A percentile compares a stretch with the other conserved stretches of the same genome.
phyloP scores from a whole-genome alignment of 2,888 invertebrate genomes.

The Tenthredo mesomela region DNA sequence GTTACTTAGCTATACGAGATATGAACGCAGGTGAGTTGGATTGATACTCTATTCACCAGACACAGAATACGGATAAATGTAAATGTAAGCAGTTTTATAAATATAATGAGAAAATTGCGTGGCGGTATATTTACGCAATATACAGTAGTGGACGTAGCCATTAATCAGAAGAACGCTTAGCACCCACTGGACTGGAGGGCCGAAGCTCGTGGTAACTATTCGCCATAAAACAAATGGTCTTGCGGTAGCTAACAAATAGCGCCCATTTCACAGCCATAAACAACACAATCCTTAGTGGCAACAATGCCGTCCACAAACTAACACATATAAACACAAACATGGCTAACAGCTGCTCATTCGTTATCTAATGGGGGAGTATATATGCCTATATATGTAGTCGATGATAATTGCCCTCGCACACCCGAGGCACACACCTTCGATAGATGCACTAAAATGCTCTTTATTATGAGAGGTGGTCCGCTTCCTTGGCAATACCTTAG shows the following conservation, averaged over 20 bases:
- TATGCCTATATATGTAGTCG: conserved; percentile 56
- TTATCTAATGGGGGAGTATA: conserved; percentile 76
- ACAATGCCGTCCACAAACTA: conserved; percentile 35
- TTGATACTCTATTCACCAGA: background rate
- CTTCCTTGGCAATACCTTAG: conserved; percentile 57
- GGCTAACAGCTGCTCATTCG: conserved; percentile 72
- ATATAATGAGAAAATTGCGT: background rate
- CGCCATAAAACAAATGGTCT: conserved; percentile 52
- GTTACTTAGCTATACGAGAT: background rate
- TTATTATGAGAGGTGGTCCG: conserved; percentile 71
- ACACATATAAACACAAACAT: background rate
- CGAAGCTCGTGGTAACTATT: conserved; percentile 37
- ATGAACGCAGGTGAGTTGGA: background rate
- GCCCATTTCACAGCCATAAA: conserved; percentile 62
- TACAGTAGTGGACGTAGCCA: conserved; percentile 28
- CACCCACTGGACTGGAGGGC: conserved; percentile 8
- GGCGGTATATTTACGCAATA: conserved; percentile 29
- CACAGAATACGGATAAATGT: background rate
- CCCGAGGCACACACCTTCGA: conserved; percentile 63
- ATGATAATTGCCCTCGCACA: conserved; percentile 73
- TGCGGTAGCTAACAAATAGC: conserved; percentile 56
- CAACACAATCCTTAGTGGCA: conserved; percentile 60
- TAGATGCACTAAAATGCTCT: conserved; percentile 65
- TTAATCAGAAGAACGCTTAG: conserved; percentile 50
- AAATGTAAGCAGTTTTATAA: background rate